A percentile compares a stretch with the other conserved stretches of the same genome.
These are phyloP conservation scores for Eudemis profundana DNA, from an alignment of 2,888 invertebrate species.

Conservation along the genomic window DNA sequence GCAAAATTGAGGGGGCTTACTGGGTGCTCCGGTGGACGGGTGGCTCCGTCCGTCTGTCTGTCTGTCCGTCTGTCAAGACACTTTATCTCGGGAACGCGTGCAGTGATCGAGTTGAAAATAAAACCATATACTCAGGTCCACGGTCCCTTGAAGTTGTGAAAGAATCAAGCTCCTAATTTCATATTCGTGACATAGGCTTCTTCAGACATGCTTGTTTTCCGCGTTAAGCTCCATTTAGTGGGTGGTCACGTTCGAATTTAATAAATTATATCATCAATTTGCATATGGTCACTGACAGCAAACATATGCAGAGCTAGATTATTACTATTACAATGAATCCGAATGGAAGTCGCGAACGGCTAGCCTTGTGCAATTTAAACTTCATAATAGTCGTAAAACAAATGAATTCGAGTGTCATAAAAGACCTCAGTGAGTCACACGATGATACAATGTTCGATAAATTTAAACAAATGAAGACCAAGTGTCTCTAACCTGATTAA, in stretches of 20 bases:
- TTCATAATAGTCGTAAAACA: conserved; percentile 3
- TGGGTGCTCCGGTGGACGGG: no score
- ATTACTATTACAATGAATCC: not conserved
- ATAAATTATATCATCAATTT: conserved; percentile 2
- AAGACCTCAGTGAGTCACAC: not conserved
- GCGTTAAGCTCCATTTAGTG: not conserved
- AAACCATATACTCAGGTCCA: no score
- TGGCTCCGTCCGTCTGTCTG: no score
- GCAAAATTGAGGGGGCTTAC: no score
- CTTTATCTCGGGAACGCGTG: no score
- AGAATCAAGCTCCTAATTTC: no score
- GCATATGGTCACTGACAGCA: not conserved
- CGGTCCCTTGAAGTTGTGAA: no score
- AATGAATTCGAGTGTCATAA: conserved; percentile 5
- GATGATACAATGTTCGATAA: not conserved
- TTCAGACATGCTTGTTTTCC: no score
- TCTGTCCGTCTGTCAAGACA: no score
- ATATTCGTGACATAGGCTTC: no score
- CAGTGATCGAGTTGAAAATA: no score
- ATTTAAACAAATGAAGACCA: conserved; percentile 5
- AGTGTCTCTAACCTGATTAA: not conserved
- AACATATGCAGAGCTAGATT: conserved; percentile 7
- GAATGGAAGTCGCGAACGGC: not conserved
- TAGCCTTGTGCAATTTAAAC: not conserved
- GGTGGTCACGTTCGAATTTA: not conserved